Evolutionary conservation across 2,888 invertebrate genomes (phyloP).

Genomic region (Tenthredo scrophulariae): DNA sequence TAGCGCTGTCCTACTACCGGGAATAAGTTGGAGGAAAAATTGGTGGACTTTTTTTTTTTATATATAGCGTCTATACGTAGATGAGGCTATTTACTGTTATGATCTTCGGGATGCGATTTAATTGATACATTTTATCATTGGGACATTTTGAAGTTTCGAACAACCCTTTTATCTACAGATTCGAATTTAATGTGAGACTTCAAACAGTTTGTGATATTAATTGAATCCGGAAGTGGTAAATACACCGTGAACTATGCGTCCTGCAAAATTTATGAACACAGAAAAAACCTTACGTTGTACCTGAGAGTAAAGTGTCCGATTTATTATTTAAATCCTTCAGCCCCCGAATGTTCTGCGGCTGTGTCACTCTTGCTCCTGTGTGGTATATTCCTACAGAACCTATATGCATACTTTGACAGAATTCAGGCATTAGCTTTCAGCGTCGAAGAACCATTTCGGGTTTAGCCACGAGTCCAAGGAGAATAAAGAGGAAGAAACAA

Average conservation of each 20-base stretch:
- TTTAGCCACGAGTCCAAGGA: neutral
- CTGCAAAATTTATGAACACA: neutral
- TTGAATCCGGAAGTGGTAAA: neutral
- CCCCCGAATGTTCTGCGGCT: conserved; percentile 1
- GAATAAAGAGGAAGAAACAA: neutral
- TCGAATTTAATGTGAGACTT: neutral
- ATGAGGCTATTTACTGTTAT: neutral
- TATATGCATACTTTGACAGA: neutral
- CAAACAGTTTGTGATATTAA: neutral
- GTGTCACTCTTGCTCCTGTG: neutral
- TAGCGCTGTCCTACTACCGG: neutral
- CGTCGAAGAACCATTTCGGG: neutral
- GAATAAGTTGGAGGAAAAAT: neutral
- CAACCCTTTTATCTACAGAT: neutral
- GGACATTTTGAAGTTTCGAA: neutral
- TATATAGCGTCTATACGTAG: neutral
- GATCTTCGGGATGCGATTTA: neutral
- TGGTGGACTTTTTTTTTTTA: neutral
- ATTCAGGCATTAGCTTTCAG: neutral
- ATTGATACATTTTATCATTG: neutral
- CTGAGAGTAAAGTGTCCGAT: neutral
- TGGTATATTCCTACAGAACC: neutral
- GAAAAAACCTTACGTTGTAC: neutral
- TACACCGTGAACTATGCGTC: conserved; percentile 22
- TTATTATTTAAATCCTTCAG: conserved; percentile 25